These are phyloP conservation scores for Eupeodes luniger DNA, from an alignment of 2,888 invertebrate species.

Conservation along the genomic window DNA sequence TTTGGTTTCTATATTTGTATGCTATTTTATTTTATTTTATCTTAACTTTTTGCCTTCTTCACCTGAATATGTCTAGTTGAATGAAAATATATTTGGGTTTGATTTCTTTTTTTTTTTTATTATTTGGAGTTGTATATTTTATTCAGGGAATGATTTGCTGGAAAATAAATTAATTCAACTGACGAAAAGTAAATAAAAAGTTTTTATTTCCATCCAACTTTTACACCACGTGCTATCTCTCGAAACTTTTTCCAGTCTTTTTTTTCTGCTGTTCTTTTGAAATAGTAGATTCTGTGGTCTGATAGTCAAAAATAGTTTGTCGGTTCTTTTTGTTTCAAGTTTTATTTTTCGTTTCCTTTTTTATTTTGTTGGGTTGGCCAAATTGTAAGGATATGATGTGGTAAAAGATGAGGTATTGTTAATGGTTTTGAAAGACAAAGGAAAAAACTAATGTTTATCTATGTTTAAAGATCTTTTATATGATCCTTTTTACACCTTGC, in stretches of 20 bases:
- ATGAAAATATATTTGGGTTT: conserved; percentile 46
- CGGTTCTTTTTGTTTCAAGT: conserved; percentile 28
- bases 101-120: conserved; percentile 39
- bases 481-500: conserved; percentile 56
- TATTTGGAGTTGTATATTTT: conserved; percentile 8
- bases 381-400: conserved; percentile 20
- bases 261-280: conserved; percentile 27
- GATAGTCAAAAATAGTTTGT: conserved; percentile 63
- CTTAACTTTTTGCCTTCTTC: conserved; percentile 35
- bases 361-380: not conserved
- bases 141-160: conserved; percentile 62
- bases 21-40: not conserved
- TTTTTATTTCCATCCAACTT: conserved; percentile 55
- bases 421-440: conserved; percentile 45
- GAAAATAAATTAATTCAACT: conserved; percentile 72
- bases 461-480: conserved; percentile 48
- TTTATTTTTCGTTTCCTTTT: not conserved
- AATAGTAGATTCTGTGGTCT: conserved; percentile 66
- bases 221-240: conserved; percentile 64
- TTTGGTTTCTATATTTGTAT: not conserved
- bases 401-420: conserved; percentile 57
- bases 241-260: conserved; percentile 18
- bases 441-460: conserved; percentile 33
- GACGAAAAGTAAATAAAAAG: conserved; percentile 54
- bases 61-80: conserved; percentile 45